Conservation (phyloP, 2,113 vertebrate genomes). For the Centropus unirufus region DNA sequence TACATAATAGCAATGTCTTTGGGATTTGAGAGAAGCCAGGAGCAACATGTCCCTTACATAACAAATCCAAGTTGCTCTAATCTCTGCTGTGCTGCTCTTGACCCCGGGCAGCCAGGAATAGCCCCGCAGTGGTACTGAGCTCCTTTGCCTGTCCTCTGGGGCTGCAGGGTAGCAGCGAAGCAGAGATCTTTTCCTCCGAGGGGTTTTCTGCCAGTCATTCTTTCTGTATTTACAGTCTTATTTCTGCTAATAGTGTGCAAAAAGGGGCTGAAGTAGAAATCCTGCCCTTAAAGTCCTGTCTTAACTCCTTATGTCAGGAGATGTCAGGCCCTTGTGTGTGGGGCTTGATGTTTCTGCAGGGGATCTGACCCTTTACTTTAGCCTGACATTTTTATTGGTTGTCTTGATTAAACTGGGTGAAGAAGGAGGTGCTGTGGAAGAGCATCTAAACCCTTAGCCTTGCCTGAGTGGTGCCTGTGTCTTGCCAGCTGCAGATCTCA, state of each 20-base stretch:
- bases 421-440: not conserved
- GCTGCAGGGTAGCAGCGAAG: not conserved
- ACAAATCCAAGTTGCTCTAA: slow-evolving; percentile 27
- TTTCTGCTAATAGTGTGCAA: not conserved
- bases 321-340: not conserved
- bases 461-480: not conserved
- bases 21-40: slow-evolving; percentile 20
- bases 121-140: not conserved
- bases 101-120: slow-evolving; percentile 3
- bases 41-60: slow-evolving; percentile 30
- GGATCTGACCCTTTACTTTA: not conserved
- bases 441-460: too few relatives aligned
- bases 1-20: slow-evolving; percentile 21
- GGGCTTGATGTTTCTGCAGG: not conserved
- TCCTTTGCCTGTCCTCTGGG: not conserved
- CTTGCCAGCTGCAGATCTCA: not conserved
- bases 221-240: not conserved
- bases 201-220: not conserved
- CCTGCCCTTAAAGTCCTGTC: not conserved
- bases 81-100: not conserved
- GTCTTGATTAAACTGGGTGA: not conserved
- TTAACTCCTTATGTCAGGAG: not conserved
- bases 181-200: not conserved
- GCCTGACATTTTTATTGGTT: not conserved
- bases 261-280: not conserved